Evolutionary conservation across 1,140 invertebrate species (phyloP).

Genomic region (Centruroides vittatus): DNA sequence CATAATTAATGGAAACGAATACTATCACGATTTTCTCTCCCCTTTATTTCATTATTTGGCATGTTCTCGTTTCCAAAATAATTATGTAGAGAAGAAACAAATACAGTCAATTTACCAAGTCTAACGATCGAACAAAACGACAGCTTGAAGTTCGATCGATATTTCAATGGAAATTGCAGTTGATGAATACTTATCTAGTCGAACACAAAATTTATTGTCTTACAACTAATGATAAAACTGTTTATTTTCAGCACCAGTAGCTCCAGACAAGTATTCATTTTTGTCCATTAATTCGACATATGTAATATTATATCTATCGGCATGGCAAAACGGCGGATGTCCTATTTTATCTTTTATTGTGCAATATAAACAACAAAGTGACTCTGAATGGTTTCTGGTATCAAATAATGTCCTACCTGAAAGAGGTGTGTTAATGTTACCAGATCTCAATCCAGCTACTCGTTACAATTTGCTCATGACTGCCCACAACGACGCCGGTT

Average conservation of each 20-base stretch:
- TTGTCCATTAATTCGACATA: constrained; percentile 83
- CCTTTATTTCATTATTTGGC: no score
- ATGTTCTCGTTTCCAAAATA: no score
- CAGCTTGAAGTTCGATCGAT: no score
- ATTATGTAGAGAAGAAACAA: no score
- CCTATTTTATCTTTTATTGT: constrained; percentile 92
- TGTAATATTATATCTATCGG: constrained; percentile 73
- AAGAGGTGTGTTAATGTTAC: constrained; percentile 22
- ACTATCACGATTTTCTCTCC: no score
- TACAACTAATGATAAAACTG: background rate
- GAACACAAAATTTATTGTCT: background rate
- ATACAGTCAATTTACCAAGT: no score
- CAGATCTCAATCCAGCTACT: constrained; percentile 66
- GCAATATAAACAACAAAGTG: constrained; percentile 59
- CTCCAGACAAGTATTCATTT: constrained; percentile 18
- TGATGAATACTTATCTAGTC: no score
- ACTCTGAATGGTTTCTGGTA: constrained; percentile 75
- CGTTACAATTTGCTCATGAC: constrained; percentile 73
- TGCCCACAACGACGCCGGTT: constrained; percentile 83
- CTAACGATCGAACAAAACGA: no score
- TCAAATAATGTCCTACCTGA: constrained; percentile 75
- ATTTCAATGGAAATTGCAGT: no score
- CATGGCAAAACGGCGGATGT: constrained; percentile 90
- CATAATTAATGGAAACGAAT: no score
- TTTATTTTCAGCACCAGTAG: constrained; percentile 16